These are phyloP conservation scores for Melanerpes aurifrons DNA, from an alignment of 2,113 vertebrate genomes.

Conservation along the genomic window DNA sequence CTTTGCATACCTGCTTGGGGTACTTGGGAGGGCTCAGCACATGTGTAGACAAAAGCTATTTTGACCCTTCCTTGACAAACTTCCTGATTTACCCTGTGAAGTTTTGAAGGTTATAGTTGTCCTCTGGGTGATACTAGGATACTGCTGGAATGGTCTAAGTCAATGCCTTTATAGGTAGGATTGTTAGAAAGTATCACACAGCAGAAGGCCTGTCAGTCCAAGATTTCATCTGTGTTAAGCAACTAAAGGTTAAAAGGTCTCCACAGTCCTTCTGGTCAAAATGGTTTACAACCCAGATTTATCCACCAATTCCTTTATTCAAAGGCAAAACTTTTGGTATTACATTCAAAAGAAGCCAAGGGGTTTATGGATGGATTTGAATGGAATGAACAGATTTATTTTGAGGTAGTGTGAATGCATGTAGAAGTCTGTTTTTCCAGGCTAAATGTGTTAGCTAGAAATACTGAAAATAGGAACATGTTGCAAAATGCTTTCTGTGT, in stretches of 20 bases:
- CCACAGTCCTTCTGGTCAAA: not conserved
- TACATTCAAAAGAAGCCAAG: not conserved
- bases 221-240: not conserved
- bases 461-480: constrained; percentile 14
- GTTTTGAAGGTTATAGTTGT: not conserved
- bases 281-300: not conserved
- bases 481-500: constrained; percentile 23
- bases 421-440: constrained; percentile 27
- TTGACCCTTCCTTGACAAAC: not conserved
- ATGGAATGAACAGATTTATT: constrained; percentile 30
- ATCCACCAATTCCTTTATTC: not conserved
- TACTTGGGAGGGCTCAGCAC: not conserved
- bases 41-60: not conserved
- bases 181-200: not conserved
- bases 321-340: constrained; percentile 5
- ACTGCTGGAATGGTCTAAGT: not conserved
- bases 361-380: constrained; percentile 17
- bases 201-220: not conserved
- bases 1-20: not conserved
- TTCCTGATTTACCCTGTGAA: not conserved
- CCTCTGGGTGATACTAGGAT: not conserved
- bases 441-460: constrained; percentile 17
- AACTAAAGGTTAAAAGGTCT: not conserved
- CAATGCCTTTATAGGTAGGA: not conserved
- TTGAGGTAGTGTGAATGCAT: not conserved